These are phyloP conservation scores for Amphipoea oculea DNA, from an alignment of 2,888 invertebrate species.

Conservation along the genomic window DNA sequence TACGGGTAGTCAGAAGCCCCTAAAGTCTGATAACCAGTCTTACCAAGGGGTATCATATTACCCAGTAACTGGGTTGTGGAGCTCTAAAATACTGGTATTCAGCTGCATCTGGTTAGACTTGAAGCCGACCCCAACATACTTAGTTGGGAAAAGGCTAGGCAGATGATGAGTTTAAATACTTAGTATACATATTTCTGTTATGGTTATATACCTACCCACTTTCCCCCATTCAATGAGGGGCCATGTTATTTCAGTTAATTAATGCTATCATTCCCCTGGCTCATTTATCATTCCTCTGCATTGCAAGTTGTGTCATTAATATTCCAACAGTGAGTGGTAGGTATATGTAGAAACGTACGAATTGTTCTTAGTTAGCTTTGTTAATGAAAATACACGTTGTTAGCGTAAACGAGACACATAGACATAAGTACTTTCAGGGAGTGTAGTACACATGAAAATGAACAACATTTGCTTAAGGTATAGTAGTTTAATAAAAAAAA, in stretches of 20 bases:
- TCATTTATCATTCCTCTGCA: constrained; percentile 56
- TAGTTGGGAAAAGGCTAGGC: too few relatives aligned
- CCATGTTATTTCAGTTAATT: constrained; percentile 52
- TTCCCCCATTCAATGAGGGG: constrained; percentile 32
- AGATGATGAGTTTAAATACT: not conserved
- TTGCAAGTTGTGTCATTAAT: constrained; percentile 65
- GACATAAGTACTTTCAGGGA: not conserved
- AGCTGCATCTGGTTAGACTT: too few relatives aligned
- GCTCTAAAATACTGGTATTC: too few relatives aligned
- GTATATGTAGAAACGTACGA: not conserved
- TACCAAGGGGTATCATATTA: too few relatives aligned
- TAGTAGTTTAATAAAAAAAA: too few relatives aligned
- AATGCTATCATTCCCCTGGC: constrained; percentile 46
- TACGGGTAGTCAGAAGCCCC: too few relatives aligned
- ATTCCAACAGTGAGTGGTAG: constrained; percentile 55
- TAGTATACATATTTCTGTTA: not conserved
- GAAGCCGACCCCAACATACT: too few relatives aligned
- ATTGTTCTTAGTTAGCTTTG: not conserved
- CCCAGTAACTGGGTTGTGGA: too few relatives aligned
- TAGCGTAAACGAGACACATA: not conserved
- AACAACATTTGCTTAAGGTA: too few relatives aligned
- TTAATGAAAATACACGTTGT: not conserved
- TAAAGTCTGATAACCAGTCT: too few relatives aligned
- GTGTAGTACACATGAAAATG: not conserved
- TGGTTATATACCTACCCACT: too few relatives aligned